Percentiles rank a stretch among this genome's conserved stretches.
Evolutionary conservation across 1,140 invertebrate genomes (phyloP).

Genomic region (Neotoxoptera formosana): DNA sequence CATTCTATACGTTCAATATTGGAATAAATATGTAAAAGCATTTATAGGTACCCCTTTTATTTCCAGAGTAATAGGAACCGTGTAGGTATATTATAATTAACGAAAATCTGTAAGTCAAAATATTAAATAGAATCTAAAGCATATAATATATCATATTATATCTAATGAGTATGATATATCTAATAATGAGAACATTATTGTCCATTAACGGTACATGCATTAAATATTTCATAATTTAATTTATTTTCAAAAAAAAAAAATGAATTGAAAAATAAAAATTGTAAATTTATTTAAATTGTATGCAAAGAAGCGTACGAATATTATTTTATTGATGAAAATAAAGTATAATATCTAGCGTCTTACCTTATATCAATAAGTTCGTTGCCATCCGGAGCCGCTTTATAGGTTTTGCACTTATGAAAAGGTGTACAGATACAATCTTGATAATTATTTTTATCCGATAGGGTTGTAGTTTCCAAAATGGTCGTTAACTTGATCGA

Average conservation of each 20-base stretch:
- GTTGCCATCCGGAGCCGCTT: background rate
- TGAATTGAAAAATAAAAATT: background rate
- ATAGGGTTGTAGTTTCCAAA: background rate
- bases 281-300: background rate
- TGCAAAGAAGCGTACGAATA: background rate
- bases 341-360: background rate
- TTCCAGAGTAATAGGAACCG: background rate
- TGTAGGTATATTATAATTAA: background rate
- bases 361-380: background rate
- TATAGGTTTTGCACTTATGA: background rate
- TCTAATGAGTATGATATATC: too few relatives aligned
- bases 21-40: too few relatives aligned
- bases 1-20: too few relatives aligned
- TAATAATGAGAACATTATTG: background rate
- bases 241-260: background rate
- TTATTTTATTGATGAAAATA: background rate
- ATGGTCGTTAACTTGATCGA: background rate
- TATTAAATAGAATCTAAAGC: background rate
- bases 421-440: background rate
- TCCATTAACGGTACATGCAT: background rate
- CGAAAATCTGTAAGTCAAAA: background rate
- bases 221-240: background rate
- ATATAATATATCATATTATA: background rate
- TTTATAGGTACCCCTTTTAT: too few relatives aligned
- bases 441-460: background rate